These are phyloP conservation scores for Piaya cayana DNA, from an alignment of 2,113 vertebrate species.

Conservation along the genomic window DNA sequence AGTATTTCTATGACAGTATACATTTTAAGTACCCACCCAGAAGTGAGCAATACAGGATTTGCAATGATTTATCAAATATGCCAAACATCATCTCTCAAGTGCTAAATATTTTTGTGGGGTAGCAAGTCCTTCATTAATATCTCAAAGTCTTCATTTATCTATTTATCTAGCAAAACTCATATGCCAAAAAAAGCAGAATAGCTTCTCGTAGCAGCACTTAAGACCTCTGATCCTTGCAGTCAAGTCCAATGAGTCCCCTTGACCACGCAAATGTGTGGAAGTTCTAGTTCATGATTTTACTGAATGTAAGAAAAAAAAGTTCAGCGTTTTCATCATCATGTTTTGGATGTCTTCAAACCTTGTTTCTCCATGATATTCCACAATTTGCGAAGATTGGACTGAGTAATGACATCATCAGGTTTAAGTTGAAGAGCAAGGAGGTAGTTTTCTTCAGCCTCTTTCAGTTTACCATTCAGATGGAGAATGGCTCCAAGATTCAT, in stretches of 20 bases:
- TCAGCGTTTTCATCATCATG: slow-evolving; percentile 72
- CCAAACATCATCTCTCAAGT: slow-evolving; percentile 70
- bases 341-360: slow-evolving; percentile 90
- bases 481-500: slow-evolving; percentile 99
- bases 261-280: slow-evolving; percentile 9
- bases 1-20: slow-evolving; percentile 47
- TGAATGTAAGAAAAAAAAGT: neutral
- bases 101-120: slow-evolving; percentile 53
- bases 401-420: slow-evolving; percentile 95
- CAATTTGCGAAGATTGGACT: slow-evolving; percentile 96
- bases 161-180: slow-evolving; percentile 31
- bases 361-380: slow-evolving; percentile 99
- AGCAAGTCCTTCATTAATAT: slow-evolving; percentile 57
- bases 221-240: slow-evolving; percentile 22
- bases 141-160: slow-evolving; percentile 40
- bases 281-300: slow-evolving; percentile 32
- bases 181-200: slow-evolving; percentile 49
- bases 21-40: slow-evolving; percentile 39
- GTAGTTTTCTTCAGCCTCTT: slow-evolving; percentile 95
- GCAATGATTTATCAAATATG: slow-evolving; percentile 53
- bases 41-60: slow-evolving; percentile 45
- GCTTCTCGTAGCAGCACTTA: slow-evolving; percentile 60
- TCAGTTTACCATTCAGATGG: slow-evolving; percentile 94
- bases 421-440: slow-evolving; percentile 94
- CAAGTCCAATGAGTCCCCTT: slow-evolving; percentile 36